phyloP scores from a whole-genome alignment of 2,113 vertebrate species.

The Capricornis sumatraensis region DNA sequence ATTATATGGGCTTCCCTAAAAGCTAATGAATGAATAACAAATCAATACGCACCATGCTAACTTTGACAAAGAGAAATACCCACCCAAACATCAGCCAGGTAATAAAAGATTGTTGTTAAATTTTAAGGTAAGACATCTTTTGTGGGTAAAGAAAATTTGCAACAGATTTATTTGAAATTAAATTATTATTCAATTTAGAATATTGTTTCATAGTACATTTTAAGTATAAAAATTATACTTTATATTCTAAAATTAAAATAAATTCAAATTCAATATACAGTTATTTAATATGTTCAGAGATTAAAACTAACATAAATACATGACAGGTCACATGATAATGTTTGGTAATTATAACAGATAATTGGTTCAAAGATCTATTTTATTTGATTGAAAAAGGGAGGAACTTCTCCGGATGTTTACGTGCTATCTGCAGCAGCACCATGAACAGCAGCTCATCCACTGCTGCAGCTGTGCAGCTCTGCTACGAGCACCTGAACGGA shows the following conservation, averaged over 20 bases:
- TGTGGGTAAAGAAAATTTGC: not conserved
- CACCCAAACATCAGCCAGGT: not conserved
- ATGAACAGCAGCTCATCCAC: not conserved
- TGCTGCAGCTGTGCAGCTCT: not conserved
- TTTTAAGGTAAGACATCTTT: not conserved
- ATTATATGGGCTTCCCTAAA: not conserved
- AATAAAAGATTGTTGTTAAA: not conserved
- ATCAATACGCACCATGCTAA: not conserved
- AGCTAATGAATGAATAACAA: not conserved
- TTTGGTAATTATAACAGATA: not conserved
- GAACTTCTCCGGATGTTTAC: not conserved
- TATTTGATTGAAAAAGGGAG: not conserved
- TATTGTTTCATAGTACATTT: not conserved
- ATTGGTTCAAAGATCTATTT: not conserved
- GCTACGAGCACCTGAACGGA: slow-evolving; percentile 8
- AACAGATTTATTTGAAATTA: not conserved
- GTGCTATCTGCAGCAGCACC: not conserved
- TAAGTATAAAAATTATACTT: not conserved
- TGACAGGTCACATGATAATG: not conserved
- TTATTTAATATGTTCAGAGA: not conserved
- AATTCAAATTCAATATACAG: not conserved
- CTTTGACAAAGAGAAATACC: not conserved
- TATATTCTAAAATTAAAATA: not conserved
- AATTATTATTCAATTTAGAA: not conserved
- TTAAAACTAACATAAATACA: not conserved